phyloP scores from a whole-genome alignment of 2,888 invertebrate genomes.

The Temnothorax ravouxi region DNA sequence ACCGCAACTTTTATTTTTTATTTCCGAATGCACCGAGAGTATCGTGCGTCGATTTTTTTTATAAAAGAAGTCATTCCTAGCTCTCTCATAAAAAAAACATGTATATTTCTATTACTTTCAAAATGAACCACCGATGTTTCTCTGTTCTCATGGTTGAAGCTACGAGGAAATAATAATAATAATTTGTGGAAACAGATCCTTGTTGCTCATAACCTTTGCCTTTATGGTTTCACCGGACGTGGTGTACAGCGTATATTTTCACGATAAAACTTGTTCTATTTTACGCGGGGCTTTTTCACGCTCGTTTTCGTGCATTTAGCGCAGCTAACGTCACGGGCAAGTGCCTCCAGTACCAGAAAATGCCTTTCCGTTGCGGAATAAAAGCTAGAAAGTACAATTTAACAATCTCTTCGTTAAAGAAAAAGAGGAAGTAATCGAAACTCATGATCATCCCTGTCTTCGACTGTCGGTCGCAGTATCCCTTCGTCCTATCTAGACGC shows the following conservation, averaged over 20 bases:
- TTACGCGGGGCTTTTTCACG: conserved; percentile 15
- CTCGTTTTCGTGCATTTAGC: conserved; percentile 23
- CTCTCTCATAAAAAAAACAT: neutral
- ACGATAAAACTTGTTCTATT: conserved; percentile 32
- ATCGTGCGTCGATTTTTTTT: neutral
- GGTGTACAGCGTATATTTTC: conserved; percentile 5
- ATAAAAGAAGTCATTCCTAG: neutral
- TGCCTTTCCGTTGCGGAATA: neutral
- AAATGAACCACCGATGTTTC: neutral
- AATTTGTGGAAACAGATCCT: conserved; percentile 9
- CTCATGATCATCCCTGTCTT: neutral
- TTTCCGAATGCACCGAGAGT: neutral
- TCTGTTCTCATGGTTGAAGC: neutral
- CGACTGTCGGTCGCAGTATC: conserved; percentile 8
- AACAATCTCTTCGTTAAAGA: neutral
- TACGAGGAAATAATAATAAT: conserved; percentile 31
- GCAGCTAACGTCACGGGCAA: neutral
- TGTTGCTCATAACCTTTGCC: conserved; percentile 7
- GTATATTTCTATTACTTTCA: neutral
- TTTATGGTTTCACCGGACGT: conserved; percentile 5
- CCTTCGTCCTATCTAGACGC: neutral
- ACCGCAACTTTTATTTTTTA: conserved; percentile 12
- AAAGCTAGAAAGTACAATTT: neutral
- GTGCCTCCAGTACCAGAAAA: neutral
- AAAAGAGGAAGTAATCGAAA: conserved; percentile 5